Percentiles rank a stretch among this genome's conserved stretches.
These are phyloP conservation scores for Chitala chitala DNA, from an alignment of 2,113 vertebrate species.

Conservation along the genomic window DNA sequence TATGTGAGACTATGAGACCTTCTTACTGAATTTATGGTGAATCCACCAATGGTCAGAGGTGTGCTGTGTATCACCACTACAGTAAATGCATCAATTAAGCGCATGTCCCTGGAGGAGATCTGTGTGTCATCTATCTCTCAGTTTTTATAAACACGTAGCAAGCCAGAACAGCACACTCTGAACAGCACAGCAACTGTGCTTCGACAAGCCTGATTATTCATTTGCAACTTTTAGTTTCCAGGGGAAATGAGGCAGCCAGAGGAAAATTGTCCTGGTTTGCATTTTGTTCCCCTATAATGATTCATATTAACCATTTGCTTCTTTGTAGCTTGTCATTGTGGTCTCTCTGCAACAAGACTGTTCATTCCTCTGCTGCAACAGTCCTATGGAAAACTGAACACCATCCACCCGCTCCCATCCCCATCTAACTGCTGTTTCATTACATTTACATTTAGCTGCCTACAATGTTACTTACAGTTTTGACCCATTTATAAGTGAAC, in stretches of 20 bases:
- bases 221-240: constrained; percentile 53
- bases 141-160: constrained; percentile 22
- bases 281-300: constrained; percentile 23
- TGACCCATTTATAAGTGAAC: too few relatives aligned
- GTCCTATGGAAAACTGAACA: not conserved
- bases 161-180: constrained; percentile 13
- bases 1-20: too few relatives aligned
- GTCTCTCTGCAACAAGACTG: not conserved
- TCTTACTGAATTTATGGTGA: too few relatives aligned
- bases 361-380: not conserved
- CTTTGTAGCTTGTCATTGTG: not conserved
- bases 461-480: too few relatives aligned
- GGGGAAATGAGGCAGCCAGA: constrained; percentile 41
- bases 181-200: constrained; percentile 16
- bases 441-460: too few relatives aligned
- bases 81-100: too few relatives aligned
- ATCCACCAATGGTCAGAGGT: too few relatives aligned
- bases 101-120: too few relatives aligned
- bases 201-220: constrained; percentile 33
- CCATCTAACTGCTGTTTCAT: too few relatives aligned
- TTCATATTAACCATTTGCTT: constrained; percentile 39
- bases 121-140: too few relatives aligned
- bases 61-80: too few relatives aligned
- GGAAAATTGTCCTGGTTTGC: constrained; percentile 34
- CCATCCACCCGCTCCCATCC: too few relatives aligned